These are phyloP conservation scores for Eupithecia subfuscata DNA, from an alignment of 2,888 invertebrate genomes.

Conservation along the genomic window DNA sequence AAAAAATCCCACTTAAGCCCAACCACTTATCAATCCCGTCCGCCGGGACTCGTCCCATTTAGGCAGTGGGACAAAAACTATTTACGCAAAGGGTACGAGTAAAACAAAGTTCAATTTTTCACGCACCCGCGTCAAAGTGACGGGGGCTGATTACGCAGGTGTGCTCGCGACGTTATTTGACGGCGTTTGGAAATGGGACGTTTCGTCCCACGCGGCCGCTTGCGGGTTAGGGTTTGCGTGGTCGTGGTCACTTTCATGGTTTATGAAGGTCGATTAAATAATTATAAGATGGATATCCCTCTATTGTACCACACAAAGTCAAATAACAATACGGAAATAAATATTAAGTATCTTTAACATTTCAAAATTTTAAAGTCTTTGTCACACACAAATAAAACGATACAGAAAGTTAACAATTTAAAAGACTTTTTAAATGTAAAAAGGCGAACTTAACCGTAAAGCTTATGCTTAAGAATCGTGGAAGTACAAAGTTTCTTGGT, in stretches of 20 bases:
- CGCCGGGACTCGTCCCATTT: constrained; percentile 7
- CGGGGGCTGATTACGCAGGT: constrained; percentile 58
- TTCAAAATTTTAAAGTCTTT: no score
- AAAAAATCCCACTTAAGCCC: constrained; percentile 10
- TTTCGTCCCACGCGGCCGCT: constrained; percentile 15
- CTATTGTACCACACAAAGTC: no score
- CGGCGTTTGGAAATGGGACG: constrained; percentile 24
- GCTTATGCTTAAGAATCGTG: no score
- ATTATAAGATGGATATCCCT: background rate
- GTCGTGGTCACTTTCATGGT: no score
- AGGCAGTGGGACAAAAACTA: constrained; percentile 40
- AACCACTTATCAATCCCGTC: constrained; percentile 31
- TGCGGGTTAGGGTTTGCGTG: constrained; percentile 2
- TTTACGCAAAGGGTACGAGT: constrained; percentile 38
- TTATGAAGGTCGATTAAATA: background rate
- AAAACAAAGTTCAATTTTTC: constrained; percentile 47
- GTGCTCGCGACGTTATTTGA: constrained; percentile 39
- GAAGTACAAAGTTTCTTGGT: background rate
- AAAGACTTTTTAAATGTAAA: no score
- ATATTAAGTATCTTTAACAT: no score
- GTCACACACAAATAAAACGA: no score
- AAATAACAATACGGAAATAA: no score
- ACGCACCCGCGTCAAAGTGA: constrained; percentile 58
- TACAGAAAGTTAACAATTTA: no score
- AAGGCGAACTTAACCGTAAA: no score